Conservation (phyloP, 2,888 invertebrate species). For the Andrena trimmerana region DNA sequence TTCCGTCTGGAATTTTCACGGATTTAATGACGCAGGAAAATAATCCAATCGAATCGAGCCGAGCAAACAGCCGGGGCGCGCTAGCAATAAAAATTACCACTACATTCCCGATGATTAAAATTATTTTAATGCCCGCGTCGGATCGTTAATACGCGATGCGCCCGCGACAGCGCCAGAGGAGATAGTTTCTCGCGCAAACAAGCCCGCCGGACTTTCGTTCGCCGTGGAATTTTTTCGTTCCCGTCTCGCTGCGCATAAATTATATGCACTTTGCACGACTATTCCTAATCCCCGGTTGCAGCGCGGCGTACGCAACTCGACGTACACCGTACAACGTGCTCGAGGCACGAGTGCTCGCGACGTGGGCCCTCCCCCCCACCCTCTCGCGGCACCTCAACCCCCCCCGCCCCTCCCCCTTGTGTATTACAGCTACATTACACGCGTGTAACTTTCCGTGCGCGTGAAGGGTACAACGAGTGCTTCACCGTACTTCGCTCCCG, state of each 20-base stretch:
- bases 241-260: neutral
- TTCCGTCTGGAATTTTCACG: slow-evolving; percentile 31
- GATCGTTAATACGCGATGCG: slow-evolving; percentile 15
- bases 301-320: slow-evolving; percentile 32
- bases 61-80: neutral
- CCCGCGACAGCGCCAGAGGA: neutral
- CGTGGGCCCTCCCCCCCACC: slow-evolving; percentile 34
- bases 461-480: slow-evolving; percentile 71
- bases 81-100: slow-evolving; percentile 18
- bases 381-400: slow-evolving; percentile 8
- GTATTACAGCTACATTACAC: slow-evolving; percentile 73
- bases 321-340: slow-evolving; percentile 44
- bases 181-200: neutral
- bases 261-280: slow-evolving; percentile 14
- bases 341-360: slow-evolving; percentile 64
- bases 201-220: neutral
- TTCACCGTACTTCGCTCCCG: slow-evolving; percentile 66
- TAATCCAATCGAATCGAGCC: slow-evolving; percentile 40
- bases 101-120: slow-evolving; percentile 14
- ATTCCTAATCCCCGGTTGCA: slow-evolving; percentile 41
- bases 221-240: neutral
- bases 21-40: slow-evolving; percentile 54
- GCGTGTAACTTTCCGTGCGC: slow-evolving; percentile 72
- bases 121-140: slow-evolving; percentile 17
- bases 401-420: slow-evolving; percentile 14